Conservation (phyloP, 2,113 vertebrate species). For the Turnix velox region DNA sequence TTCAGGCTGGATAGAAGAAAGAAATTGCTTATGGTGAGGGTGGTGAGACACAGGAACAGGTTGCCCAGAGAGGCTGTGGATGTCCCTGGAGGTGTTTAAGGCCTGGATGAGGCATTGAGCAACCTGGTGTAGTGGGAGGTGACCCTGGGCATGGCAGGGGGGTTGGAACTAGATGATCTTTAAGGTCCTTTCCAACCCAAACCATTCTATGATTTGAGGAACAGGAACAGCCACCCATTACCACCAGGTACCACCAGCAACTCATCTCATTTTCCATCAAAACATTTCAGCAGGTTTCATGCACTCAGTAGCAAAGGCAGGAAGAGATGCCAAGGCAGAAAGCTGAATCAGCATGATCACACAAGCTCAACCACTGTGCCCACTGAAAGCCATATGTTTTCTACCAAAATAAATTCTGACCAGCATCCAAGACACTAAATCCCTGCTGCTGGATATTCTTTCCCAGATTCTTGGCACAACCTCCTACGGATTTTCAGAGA, state of each 20-base stretch:
- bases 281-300: background rate
- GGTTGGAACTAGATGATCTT: too few relatives aligned
- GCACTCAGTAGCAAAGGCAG: background rate
- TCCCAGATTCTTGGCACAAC: background rate
- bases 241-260: background rate
- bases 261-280: background rate
- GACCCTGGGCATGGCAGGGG: too few relatives aligned
- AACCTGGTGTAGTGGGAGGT: too few relatives aligned
- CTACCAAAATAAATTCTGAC: background rate
- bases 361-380: background rate
- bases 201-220: too few relatives aligned
- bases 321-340: background rate
- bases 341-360: background rate
- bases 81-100: too few relatives aligned
- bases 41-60: too few relatives aligned
- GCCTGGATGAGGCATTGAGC: too few relatives aligned
- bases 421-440: background rate
- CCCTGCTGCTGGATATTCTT: background rate
- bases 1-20: too few relatives aligned
- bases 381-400: background rate
- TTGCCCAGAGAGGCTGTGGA: too few relatives aligned
- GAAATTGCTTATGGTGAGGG: too few relatives aligned
- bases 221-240: background rate
- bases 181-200: too few relatives aligned
- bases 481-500: background rate